Base-by-base conservation (phyloP, 2,113 vertebrate species). In the Nanorana parkeri region DNA sequence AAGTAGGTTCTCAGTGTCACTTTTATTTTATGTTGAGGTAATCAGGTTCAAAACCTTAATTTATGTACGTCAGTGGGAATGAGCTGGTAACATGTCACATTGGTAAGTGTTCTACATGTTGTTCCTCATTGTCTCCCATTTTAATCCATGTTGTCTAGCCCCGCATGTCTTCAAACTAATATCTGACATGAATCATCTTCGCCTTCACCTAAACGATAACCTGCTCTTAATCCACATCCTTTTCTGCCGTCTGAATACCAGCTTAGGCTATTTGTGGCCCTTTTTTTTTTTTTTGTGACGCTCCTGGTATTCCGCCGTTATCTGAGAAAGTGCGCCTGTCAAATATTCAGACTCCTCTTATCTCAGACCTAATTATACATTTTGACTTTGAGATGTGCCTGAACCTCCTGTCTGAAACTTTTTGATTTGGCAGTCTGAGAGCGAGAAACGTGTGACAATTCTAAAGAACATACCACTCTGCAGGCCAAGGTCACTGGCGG, bases 321-420 rank as follows among this genome's bases (percentile, higher is more conserved):
- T 80, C 78, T 51, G 67, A 61, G 23, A 16, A 20, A 60, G 77
- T 47, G 52, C 69, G 29, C 19, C 66, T 71, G 78, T 80, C 78
- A 80, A 80, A 80, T 80, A 80, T 80, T 80, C 61, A 63, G 66
- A 61, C 67, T 80, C 66, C 41, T 47, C 78, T 80, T 80, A 80
- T 80, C 78, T 61, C 29, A 2, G 36, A 69, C 36, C 68, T 80
- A 80, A 80, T 69, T 80, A 71, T 80, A 71, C 67, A 47, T 71
- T 47, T 68, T 80, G 17, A 52, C 41, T 68, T 78, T 58, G 32
- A 36, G 68, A 78, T 29, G 78, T 69, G 66, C 58, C 78, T 52
- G 17, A 28, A 7, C 23, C 55, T 47, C 61, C 29, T 68, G 23
- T 54, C 55, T 67, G 64, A 28, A 78, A 55, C 47, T 55, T 19